Percentiles rank a stretch among this genome's conserved stretches.
Conservation (phyloP, 2,797 vertebrate genomes). For the Pangasius krempfi region DNA sequence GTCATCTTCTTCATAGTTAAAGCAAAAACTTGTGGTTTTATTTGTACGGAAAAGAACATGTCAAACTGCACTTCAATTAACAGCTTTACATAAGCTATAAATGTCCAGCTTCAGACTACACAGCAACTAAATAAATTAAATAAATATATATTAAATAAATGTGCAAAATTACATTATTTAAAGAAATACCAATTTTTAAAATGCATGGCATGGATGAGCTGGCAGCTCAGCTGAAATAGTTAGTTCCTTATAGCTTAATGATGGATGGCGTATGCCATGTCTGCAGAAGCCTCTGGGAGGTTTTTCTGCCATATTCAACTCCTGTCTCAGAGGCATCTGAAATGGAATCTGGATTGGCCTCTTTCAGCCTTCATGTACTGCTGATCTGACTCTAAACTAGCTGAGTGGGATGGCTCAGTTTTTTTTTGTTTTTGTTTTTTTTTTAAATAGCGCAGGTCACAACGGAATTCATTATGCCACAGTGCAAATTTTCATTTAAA, state of each 20-base stretch:
- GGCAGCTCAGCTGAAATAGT: not conserved
- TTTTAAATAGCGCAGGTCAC: not conserved
- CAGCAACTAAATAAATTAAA: not conserved
- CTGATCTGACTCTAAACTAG: not conserved
- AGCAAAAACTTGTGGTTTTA: not conserved
- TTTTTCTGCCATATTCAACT: not conserved
- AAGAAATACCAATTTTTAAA: not conserved
- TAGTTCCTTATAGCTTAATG: not conserved
- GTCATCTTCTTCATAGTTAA: not conserved
- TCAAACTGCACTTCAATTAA: not conserved
- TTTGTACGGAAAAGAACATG: not conserved
- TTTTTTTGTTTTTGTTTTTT: not conserved
- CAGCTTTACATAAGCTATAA: not conserved
- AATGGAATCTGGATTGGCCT: not conserved
- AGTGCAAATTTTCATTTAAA: not conserved
- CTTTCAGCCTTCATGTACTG: not conserved
- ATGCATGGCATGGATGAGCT: not conserved
- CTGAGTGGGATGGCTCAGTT: not conserved
- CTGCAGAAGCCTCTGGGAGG: not conserved
- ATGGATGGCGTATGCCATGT: not conserved
- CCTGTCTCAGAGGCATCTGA: not conserved
- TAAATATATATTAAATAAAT: not conserved
- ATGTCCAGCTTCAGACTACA: not conserved
- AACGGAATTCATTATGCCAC: not conserved
- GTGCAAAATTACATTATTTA: not conserved